A percentile compares a stretch with the other conserved stretches of the same genome.
Evolutionary conservation across 2,113 vertebrate species (phyloP).

Genomic region (Macquaria australasica): DNA sequence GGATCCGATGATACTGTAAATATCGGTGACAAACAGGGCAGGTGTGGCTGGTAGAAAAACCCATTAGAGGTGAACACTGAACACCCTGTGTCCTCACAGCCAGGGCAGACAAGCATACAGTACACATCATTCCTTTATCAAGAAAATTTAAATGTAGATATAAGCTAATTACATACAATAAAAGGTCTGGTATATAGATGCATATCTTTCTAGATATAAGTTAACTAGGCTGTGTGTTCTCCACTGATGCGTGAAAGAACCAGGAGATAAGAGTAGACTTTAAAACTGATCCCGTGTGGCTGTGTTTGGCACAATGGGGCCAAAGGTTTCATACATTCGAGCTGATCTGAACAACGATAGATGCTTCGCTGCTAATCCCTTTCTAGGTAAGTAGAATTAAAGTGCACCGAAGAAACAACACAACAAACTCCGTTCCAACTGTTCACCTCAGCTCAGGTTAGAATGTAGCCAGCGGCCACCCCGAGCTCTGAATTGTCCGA

Average conservation of each 20-base stretch:
- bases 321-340: constrained; percentile 69
- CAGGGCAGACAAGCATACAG: background rate
- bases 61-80: constrained; percentile 12
- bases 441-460: constrained; percentile 13
- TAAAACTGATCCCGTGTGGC: constrained; percentile 55
- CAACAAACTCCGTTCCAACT: background rate
- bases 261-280: constrained; percentile 25
- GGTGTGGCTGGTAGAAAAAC: background rate
- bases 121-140: background rate
- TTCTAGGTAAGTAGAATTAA: constrained; percentile 71
- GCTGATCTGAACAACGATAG: constrained; percentile 67
- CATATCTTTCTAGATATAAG: background rate
- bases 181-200: background rate
- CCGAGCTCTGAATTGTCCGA: background rate
- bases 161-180: constrained; percentile 4
- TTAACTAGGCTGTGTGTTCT: constrained; percentile 18
- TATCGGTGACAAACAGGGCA: background rate
- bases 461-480: background rate
- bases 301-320: constrained; percentile 86
- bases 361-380: constrained; percentile 73
- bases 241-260: constrained; percentile 8
- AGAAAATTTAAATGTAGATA: background rate
- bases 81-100: background rate
- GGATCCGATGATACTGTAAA: constrained; percentile 11
- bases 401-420: constrained; percentile 14